phyloP scores from a whole-genome alignment of 1,140 invertebrate species.

The Pectinophora gossypiella region DNA sequence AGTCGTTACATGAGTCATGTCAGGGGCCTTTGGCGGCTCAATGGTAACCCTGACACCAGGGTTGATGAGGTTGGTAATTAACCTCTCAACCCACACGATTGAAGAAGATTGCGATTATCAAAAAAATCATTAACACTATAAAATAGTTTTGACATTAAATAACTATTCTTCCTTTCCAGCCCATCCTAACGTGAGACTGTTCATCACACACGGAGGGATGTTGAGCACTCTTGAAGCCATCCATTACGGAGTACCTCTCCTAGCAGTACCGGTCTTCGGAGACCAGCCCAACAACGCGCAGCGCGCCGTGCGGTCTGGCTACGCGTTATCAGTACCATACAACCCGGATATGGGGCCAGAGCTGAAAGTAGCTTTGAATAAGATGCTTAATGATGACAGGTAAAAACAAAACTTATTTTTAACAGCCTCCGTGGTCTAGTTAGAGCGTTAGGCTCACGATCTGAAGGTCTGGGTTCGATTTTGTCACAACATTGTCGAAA shows the following conservation, averaged over 20 bases:
- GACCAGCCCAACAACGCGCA: conserved; percentile 50
- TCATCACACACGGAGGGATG: conserved; percentile 79
- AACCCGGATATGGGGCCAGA: not conserved
- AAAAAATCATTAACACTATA: too few species aligned
- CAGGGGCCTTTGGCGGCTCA: too few species aligned
- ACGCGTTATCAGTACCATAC: not conserved
- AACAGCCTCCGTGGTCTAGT: not conserved
- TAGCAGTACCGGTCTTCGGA: conserved; percentile 77
- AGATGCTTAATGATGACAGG: conserved; percentile 1
- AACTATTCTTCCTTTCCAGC: too few species aligned
- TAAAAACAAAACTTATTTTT: not conserved
- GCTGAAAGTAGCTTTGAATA: not conserved
- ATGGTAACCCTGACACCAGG: too few species aligned
- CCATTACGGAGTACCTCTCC: conserved; percentile 74
- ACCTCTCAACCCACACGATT: too few species aligned
- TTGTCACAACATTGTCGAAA: too few species aligned
- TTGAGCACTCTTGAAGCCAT: conserved; percentile 76
- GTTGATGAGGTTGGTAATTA: too few species aligned
- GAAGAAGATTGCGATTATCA: too few species aligned
- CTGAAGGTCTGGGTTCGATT: not conserved
- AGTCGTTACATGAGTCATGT: too few species aligned
- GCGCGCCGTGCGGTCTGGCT: not conserved
- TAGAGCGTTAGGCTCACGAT: not conserved
- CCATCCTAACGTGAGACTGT: conserved; percentile 75
- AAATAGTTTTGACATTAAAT: too few species aligned